phyloP scores from a whole-genome alignment of 1,140 invertebrate species.

The Tetramorium parvispinum region DNA sequence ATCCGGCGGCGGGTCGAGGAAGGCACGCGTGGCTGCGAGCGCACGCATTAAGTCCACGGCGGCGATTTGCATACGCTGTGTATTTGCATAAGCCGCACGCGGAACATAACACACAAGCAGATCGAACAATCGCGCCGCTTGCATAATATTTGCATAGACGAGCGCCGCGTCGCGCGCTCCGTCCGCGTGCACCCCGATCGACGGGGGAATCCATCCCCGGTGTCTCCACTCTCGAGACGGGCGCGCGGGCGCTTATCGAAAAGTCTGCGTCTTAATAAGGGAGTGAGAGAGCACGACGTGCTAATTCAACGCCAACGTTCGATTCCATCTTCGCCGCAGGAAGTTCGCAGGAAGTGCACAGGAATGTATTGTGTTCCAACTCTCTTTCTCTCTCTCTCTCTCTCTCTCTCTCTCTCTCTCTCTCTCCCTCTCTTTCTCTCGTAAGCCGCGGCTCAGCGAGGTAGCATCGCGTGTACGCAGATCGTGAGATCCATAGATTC shows the following conservation, averaged over 20 bases:
- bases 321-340: conserved; percentile 17
- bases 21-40: conserved; percentile 39
- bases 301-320: conserved; percentile 10
- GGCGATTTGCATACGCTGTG: conserved; percentile 48
- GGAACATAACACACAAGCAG: conserved; percentile 49
- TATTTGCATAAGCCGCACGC: conserved; percentile 55
- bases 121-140: conserved; percentile 59
- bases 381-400: neutral
- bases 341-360: conserved; percentile 15
- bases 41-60: conserved; percentile 30
- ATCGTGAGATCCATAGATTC: conserved; percentile 29
- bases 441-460: neutral
- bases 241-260: conserved; percentile 22
- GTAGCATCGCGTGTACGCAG: conserved; percentile 34
- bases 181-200: conserved; percentile 7
- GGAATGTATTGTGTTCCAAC: conserved; percentile 16
- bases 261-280: conserved; percentile 17
- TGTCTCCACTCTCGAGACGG: too few relatives aligned
- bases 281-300: neutral
- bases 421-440: neutral
- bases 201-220: neutral
- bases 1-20: conserved; percentile 4
- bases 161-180: conserved; percentile 12
- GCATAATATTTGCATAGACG: conserved; percentile 60
- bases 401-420: neutral